Percentiles rank a stretch among this genome's conserved stretches.
These are phyloP conservation scores for Pogonus chalceus DNA, from an alignment of 1,140 invertebrate species.

Conservation along the genomic window DNA sequence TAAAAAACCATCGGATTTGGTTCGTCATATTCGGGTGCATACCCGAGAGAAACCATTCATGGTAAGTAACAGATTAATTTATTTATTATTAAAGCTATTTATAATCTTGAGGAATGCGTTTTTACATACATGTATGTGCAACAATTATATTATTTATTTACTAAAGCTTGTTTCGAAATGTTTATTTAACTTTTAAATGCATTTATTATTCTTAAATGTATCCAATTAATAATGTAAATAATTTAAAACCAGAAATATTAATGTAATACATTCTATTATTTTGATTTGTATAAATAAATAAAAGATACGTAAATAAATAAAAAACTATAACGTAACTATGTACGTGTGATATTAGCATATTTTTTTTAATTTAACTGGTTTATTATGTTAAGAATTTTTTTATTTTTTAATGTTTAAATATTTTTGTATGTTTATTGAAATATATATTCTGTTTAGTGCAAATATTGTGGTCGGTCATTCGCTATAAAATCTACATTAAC, in stretches of 20 bases:
- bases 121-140: no score
- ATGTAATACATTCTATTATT: not conserved
- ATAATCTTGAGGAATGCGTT: no score
- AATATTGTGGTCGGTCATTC: constrained; percentile 23
- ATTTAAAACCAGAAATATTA: not conserved
- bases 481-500: constrained; percentile 26
- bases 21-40: constrained; percentile 31
- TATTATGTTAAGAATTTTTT: not conserved
- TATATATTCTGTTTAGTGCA: constrained; percentile 25
- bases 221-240: no score
- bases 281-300: not conserved
- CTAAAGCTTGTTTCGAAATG: not conserved
- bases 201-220: not conserved
- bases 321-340: no score
- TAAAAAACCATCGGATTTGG: constrained; percentile 34
- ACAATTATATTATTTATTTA: no score
- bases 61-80: no score
- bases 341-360: not conserved
- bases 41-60: constrained; percentile 31
- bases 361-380: not conserved
- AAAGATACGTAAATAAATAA: not conserved
- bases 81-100: no score
- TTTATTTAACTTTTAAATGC: not conserved
- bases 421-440: no score
- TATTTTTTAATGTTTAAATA: no score